These are phyloP conservation scores for Spongilla lacustris DNA, from an alignment of 37 sponge, comb jelly and placozoan species.

Conservation along the genomic window DNA sequence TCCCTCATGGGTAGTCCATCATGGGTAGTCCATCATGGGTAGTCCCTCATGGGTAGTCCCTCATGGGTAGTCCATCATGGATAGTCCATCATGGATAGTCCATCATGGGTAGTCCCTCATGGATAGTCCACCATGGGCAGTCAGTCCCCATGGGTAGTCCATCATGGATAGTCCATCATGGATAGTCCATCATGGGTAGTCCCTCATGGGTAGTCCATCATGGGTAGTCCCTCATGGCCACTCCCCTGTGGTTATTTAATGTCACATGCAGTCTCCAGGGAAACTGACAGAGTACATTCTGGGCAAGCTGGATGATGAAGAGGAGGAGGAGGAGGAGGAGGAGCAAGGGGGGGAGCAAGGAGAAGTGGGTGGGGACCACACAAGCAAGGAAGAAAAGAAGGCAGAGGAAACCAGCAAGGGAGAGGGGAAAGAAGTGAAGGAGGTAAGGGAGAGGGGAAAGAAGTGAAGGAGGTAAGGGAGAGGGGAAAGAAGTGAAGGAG, in stretches of 20 bases:
- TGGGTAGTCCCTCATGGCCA: too few species aligned
- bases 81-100: too few species aligned
- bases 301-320: neutral
- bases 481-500: neutral
- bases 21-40: neutral
- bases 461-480: neutral
- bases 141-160: too few species aligned
- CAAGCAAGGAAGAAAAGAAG: neutral
- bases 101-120: too few species aligned
- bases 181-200: too few species aligned
- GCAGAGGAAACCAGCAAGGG: too few species aligned
- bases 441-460: neutral
- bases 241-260: too few species aligned
- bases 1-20: neutral
- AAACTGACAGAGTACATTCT: constrained; percentile 15
- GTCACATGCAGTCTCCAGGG: neutral
- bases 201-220: too few species aligned
- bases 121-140: too few species aligned
- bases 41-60: neutral
- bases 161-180: too few species aligned
- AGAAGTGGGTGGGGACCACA: neutral
- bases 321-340: too few species aligned
- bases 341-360: neutral
- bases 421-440: neutral
- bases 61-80: too few species aligned